Percentiles rank a stretch among this genome's conserved stretches.
Evolutionary conservation across 1,140 invertebrate genomes (phyloP).

Genomic region (Plodia interpunctella): DNA sequence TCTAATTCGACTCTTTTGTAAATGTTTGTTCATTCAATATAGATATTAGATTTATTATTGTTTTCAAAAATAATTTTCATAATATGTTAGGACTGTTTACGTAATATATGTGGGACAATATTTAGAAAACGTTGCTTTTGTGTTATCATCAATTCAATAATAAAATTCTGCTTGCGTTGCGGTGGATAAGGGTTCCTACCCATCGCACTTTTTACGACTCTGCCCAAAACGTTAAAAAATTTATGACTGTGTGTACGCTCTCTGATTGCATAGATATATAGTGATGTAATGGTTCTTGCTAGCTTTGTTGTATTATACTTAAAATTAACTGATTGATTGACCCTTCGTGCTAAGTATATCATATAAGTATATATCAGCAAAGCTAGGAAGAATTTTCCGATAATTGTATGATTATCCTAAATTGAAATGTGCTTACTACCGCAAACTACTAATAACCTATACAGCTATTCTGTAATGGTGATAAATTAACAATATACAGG

Average conservation of each 20-base stretch:
- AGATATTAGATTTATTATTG: too few species aligned
- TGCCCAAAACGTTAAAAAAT: constrained; percentile 2
- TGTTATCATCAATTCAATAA: not conserved
- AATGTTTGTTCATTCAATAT: too few species aligned
- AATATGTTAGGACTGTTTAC: too few species aligned
- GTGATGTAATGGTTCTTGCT: not conserved
- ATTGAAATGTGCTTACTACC: too few species aligned
- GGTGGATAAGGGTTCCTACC: constrained; percentile 2
- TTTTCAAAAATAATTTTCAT: too few species aligned
- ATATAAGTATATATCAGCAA: too few species aligned
- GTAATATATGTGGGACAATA: not conserved
- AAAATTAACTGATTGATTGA: too few species aligned
- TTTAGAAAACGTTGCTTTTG: not conserved
- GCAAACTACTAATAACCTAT: not conserved
- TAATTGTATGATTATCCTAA: too few species aligned
- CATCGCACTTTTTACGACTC: constrained; percentile 1
- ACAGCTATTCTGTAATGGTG: not conserved
- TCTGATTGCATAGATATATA: not conserved
- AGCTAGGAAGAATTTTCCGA: too few species aligned
- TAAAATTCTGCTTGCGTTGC: constrained; percentile 5
- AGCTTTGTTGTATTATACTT: not conserved
- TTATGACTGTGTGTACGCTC: not conserved
- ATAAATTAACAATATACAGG: constrained; percentile 11
- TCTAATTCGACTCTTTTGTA: too few species aligned
- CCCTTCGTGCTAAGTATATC: too few species aligned